Percentiles rank a stretch among this genome's conserved stretches.
phyloP scores from a whole-genome alignment of 2,797 vertebrate species.

The Lophotriccus pileatus region DNA sequence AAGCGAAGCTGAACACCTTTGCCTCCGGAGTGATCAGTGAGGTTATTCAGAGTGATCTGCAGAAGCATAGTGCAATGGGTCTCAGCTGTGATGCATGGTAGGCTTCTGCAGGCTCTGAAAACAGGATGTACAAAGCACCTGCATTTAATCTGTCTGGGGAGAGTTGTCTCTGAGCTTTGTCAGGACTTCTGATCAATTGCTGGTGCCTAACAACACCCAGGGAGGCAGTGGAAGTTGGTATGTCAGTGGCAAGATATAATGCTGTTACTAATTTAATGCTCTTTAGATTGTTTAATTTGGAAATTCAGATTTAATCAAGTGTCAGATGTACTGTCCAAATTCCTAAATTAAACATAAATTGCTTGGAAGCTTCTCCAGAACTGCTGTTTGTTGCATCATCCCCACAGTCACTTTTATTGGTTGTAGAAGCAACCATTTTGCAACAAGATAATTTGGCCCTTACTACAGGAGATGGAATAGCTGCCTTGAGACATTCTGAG shows the following conservation, averaged over 20 bases:
- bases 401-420: neutral
- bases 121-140: conserved; percentile 20
- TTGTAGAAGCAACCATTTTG: conserved; percentile 10
- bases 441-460: conserved; percentile 27
- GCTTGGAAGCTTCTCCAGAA: conserved; percentile 15
- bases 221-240: neutral
- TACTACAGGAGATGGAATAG: neutral
- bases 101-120: neutral
- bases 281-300: conserved; percentile 30
- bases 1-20: neutral
- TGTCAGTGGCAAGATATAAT: neutral
- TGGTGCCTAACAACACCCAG: neutral
- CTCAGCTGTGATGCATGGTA: neutral
- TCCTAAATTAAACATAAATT: conserved; percentile 56
- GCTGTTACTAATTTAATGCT: conserved; percentile 21
- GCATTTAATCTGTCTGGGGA: conserved; percentile 20
- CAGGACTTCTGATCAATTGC: neutral
- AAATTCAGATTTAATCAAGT: conserved; percentile 27
- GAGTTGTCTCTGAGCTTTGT: neutral
- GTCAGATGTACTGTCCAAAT: neutral
- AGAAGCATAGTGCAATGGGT: neutral
- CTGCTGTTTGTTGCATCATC: neutral
- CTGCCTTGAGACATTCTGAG: neutral
- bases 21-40: neutral
- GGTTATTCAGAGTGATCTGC: neutral